phyloP scores from a whole-genome alignment of 2,797 vertebrate genomes.

The Cheracebus regulus region DNA sequence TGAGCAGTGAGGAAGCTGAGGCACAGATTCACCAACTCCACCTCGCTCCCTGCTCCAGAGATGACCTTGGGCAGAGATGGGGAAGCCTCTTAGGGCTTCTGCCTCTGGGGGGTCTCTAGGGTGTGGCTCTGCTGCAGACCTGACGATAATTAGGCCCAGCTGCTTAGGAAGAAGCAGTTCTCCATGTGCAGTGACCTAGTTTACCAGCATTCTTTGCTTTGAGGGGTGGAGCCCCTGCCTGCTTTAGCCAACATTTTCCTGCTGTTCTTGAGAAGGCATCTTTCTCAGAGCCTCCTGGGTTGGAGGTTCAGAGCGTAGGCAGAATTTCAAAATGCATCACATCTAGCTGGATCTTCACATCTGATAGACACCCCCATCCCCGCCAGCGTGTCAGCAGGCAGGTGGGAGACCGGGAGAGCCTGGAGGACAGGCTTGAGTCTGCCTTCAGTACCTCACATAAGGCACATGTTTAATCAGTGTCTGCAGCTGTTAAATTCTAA shows the following conservation, averaged over 20 bases:
- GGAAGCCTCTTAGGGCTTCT: neutral
- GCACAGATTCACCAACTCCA: rapidly evolving
- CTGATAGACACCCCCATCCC: neutral
- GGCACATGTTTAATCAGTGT: neutral
- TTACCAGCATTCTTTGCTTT: neutral
- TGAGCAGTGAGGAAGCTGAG: neutral
- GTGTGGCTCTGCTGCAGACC: neutral
- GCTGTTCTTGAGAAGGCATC: neutral
- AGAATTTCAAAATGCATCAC: neutral
- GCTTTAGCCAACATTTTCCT: neutral
- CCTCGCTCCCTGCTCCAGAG: rapidly evolving
- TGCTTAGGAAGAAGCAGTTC: neutral
- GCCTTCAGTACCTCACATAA: neutral
- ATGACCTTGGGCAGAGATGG: neutral
- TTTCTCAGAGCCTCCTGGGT: neutral
- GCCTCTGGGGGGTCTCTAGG: neutral
- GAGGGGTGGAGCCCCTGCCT: neutral
- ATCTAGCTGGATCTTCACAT: rapidly evolving
- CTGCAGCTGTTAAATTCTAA: neutral
- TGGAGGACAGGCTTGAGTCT: neutral
- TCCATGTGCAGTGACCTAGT: rapidly evolving
- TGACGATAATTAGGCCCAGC: neutral
- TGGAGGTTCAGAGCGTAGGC: too few species aligned
- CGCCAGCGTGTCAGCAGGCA: neutral
- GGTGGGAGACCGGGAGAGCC: neutral